Percentiles rank a stretch among this genome's conserved stretches.
Conservation (phyloP, 2,113 vertebrate genomes). For the Saimiri boliviensis region DNA sequence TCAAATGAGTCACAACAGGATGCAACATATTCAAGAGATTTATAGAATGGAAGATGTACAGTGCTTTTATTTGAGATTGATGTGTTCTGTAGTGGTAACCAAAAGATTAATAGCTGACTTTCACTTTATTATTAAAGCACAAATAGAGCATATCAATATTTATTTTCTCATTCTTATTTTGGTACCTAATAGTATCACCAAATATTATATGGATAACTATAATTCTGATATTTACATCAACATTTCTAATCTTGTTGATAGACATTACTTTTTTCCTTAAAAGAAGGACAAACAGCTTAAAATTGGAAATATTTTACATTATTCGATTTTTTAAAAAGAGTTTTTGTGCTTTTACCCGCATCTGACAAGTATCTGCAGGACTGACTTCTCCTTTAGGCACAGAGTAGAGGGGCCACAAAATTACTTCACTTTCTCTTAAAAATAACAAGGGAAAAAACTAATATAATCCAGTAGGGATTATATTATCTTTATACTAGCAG, state of each 20-base stretch:
- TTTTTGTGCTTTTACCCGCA: background rate
- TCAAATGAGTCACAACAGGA: background rate
- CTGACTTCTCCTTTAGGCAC: background rate
- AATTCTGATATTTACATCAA: background rate
- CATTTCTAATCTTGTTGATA: background rate
- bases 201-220: background rate
- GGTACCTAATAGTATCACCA: background rate
- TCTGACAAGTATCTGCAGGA: background rate
- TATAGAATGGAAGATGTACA: background rate
- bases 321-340: background rate
- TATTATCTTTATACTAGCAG: background rate
- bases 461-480: background rate
- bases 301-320: background rate
- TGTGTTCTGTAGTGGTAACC: background rate
- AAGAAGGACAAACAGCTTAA: constrained; percentile 13
- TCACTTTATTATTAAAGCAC: constrained; percentile 3
- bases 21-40: background rate
- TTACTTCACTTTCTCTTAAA: constrained; percentile 36
- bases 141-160: background rate
- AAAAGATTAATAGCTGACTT: background rate
- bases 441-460: background rate
- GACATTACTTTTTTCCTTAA: constrained; percentile 5
- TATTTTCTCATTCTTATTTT: background rate
- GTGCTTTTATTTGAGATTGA: background rate
- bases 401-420: background rate